Base-by-base conservation (phyloP, 2,113 vertebrate genomes). In the Capreolus pygargus region DNA sequence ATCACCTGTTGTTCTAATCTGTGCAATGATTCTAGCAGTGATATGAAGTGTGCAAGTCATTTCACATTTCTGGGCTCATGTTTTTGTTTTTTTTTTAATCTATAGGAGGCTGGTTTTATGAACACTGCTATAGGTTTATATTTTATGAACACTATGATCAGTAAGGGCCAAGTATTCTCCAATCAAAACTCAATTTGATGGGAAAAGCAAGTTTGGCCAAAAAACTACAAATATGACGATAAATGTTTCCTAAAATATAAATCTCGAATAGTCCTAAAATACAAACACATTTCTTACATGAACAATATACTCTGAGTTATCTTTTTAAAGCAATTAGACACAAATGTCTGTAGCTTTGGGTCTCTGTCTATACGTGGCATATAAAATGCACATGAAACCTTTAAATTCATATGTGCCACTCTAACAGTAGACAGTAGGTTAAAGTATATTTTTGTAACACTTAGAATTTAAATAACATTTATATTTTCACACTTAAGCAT, bases 211-310 rank as follows among this genome's bases (percentile, higher is more conserved):
- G 89, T 78, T 86, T 21, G 82, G 47, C 12, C 57, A 13, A 64
- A 88, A 84, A 61, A 60, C 14, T 78, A 60, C 11, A 93, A 86
- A 64, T 81, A 70, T 27, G 43, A 57, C 1, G 16, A 84, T 10
- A 64, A 17, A 86, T 86, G 7, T 83, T 5, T 81, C 25, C 28
- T 89, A 86, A 93, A 19, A 78, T n/a, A 39, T 52, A 81, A 86
- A 88, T 74, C 74, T 97, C n/a, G 93, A 97, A 94, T 30, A 85
- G 45, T 23, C 52, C n/a, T 90, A 97, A 96, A 55, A 87, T 67
- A 6, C 8, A 93, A 93, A n/a, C 17, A 43, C 8, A 39, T 55
- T 81, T 92, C 3, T 89, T 89, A 17, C 3, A 85, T 83, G 23
- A 84, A 47, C 1, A 45, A 64, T 76, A 58, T 78, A 60, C 30